These are phyloP conservation scores for Rhynchonema sp. DNA, from an alignment of 2,888 invertebrate genomes.

Conservation along the genomic window DNA sequence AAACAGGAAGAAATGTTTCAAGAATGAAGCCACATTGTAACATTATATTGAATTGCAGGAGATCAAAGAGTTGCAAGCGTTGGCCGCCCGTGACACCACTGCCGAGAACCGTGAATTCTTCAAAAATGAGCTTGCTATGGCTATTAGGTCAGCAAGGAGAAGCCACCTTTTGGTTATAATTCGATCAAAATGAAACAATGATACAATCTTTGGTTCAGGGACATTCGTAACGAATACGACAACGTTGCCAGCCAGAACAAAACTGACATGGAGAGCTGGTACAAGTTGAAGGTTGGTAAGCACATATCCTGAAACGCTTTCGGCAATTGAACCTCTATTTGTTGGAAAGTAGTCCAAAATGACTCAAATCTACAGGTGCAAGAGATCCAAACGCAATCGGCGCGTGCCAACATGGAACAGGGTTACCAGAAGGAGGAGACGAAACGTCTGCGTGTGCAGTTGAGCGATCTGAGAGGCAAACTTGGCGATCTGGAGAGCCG, in stretches of 20 bases:
- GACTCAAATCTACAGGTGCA: conserved; percentile 28
- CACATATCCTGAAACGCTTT: not conserved
- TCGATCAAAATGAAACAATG: no score
- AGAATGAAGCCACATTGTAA: no score
- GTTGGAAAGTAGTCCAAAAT: not conserved
- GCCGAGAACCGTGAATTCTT: conserved; percentile 38
- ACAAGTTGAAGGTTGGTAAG: conserved; percentile 33
- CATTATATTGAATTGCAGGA: conserved; percentile 23
- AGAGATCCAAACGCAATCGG: conserved; percentile 35
- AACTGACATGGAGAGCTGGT: conserved; percentile 35
- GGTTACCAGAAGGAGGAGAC: conserved; percentile 34
- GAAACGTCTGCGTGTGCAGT: conserved; percentile 32
- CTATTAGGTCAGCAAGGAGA: no score
- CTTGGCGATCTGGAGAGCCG: conserved; percentile 35
- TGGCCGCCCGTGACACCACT: conserved; percentile 36
- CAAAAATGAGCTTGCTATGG: conserved; percentile 36
- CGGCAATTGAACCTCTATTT: not conserved
- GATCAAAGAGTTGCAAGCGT: conserved; percentile 35
- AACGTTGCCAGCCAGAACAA: conserved; percentile 30
- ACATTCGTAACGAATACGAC: conserved; percentile 37
- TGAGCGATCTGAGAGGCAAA: conserved; percentile 32
- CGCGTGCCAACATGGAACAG: conserved; percentile 32
- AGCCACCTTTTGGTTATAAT: no score
- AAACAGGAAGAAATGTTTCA: no score
- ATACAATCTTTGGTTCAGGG: no score